Percentiles rank a stretch among this genome's conserved stretches.
phyloP scores from a whole-genome alignment of 2,797 vertebrate species.

The Pseudocheirus occidentalis region DNA sequence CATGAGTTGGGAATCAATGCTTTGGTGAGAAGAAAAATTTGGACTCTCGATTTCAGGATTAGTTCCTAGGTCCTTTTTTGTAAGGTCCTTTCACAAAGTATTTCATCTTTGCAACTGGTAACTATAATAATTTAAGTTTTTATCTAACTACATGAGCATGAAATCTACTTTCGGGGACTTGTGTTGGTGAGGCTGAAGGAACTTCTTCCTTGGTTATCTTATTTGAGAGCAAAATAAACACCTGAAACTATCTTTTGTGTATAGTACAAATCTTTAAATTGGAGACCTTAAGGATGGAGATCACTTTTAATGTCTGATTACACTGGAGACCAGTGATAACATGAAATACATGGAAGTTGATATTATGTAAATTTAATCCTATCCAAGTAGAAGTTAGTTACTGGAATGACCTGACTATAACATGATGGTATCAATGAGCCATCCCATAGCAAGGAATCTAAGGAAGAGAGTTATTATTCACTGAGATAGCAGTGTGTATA shows the following conservation, averaged over 20 bases:
- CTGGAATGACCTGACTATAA: slow-evolving; percentile 54
- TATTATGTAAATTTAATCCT: slow-evolving; percentile 15
- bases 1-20: not conserved
- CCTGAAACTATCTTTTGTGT: not conserved
- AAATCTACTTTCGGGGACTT: not conserved
- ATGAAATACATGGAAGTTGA: slow-evolving; percentile 42
- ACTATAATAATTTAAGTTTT: not conserved
- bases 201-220: not conserved
- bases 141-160: not conserved
- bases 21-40: not conserved
- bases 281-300: slow-evolving; percentile 38
- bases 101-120: not conserved
- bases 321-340: slow-evolving; percentile 50
- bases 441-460: slow-evolving; percentile 26
- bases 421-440: slow-evolving; percentile 19
- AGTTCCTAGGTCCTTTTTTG: not conserved
- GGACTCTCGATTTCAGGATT: not conserved
- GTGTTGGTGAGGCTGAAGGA: not conserved
- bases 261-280: not conserved
- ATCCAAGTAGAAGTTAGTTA: slow-evolving; percentile 54
- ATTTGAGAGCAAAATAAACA: not conserved
- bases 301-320: slow-evolving; percentile 38
- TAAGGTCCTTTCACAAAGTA: not conserved
- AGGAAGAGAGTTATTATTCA: not conserved
- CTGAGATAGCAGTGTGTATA: not conserved